Base-by-base conservation (phyloP, 2,113 vertebrate genomes). In the Turnix velox region DNA sequence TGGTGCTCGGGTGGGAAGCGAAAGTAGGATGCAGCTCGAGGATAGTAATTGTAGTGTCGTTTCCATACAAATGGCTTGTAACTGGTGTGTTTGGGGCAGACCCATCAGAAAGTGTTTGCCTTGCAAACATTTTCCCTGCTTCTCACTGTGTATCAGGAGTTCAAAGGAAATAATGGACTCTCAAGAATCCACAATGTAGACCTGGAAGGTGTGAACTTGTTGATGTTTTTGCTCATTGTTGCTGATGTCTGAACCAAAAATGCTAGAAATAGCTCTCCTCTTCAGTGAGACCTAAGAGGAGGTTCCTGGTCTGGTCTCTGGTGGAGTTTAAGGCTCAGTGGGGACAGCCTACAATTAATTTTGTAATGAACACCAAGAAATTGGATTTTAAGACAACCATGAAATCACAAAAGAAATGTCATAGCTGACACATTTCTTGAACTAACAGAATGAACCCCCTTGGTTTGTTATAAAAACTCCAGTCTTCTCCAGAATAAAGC, bases 21-120 rank as follows among this genome's bases (percentile, higher is more conserved):
- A 31, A 84, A 69, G 62, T 49, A 93, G 88, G 87, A 79, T 73
- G 62, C 62, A 76, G 74, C 73, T 94, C 80, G 61, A 93, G 77
- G 84, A 52, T 68, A 46, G 49, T 72, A 93, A 89, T 69, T 73
- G 77, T 42, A 69, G 28, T 31, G 54, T 92, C 42, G 87, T 95
- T 94, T 94, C 87, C 91, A 93, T 84, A 69, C 66, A 93, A 95
- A 93, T 91, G 46, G 71, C 39, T 76, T 82, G 52, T 71, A 51
- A 91, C 65, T 75, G 48, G 72, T 72, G 73, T 75, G 62, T 78
- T 87, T 49, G 58, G 81, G 73, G 45, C 28, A 92, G 52, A 30
- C 28, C 37, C 20, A 42, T 42, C 73, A 66, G 48, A 87, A 93
- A 87, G 33, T 42, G 76, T 82, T 92, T 94, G 68, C 31, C 37